A percentile compares a stretch with the other conserved stretches of the same genome.
Evolutionary conservation across 2,797 vertebrate genomes (phyloP).

Genomic region (Tolypeutes matacus): DNA sequence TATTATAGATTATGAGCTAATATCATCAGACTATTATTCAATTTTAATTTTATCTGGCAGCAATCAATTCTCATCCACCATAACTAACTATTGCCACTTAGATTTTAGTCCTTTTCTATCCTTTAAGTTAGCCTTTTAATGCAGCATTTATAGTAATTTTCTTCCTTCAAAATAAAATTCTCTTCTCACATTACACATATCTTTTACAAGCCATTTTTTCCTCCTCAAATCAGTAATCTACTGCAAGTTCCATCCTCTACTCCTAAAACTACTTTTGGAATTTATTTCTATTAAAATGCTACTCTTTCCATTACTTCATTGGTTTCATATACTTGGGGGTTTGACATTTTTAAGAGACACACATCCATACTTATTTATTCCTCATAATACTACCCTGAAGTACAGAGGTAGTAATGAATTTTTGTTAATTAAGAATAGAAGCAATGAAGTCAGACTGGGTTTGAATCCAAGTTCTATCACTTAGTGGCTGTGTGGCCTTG

Average conservation of each 20-base stretch:
- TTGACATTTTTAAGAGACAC: conserved; percentile 55
- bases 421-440: conserved; percentile 20
- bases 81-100: conserved; percentile 54
- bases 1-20: no score
- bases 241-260: background rate
- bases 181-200: background rate
- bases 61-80: conserved; percentile 18
- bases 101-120: conserved; percentile 26
- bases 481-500: background rate
- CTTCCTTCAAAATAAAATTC: conserved; percentile 43
- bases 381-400: background rate
- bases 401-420: background rate
- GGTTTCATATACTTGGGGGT: background rate
- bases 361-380: background rate
- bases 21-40: background rate
- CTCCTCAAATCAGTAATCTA: background rate
- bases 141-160: conserved; percentile 50
- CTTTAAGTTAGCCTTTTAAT: conserved; percentile 57
- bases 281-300: conserved; percentile 40
- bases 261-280: conserved; percentile 41
- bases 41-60: conserved; percentile 50
- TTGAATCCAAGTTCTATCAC: background rate
- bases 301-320: conserved; percentile 15
- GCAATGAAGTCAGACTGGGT: background rate
- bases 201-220: background rate